phyloP scores from a whole-genome alignment of 35 echinoderm and acorn worm genomes.

The Holothuria glaberrima region DNA sequence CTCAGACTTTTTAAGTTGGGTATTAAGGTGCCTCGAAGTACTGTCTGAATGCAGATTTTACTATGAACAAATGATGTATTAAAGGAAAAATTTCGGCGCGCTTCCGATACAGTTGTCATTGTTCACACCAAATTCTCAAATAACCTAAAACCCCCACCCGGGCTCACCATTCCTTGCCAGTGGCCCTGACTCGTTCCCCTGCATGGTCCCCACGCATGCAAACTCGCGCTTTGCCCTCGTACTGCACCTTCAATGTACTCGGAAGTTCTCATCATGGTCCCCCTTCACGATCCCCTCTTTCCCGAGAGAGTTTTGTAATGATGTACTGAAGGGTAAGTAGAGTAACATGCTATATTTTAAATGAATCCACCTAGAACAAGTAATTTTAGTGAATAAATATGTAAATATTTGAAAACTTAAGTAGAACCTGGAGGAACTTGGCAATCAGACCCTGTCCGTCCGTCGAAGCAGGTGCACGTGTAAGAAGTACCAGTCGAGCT shows the following conservation, averaged over 20 bases:
- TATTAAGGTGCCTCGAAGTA: too few species aligned
- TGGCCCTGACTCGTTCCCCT: too few species aligned
- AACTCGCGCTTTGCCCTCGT: neutral
- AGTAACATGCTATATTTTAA: neutral
- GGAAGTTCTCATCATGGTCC: neutral
- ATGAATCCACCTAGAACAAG: neutral
- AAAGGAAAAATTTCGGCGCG: too few species aligned
- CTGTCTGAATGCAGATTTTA: too few species aligned
- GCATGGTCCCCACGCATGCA: too few species aligned
- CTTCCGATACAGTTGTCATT: too few species aligned
- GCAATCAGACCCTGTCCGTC: neutral
- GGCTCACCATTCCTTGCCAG: too few species aligned
- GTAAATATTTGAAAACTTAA: neutral
- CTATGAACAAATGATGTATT: too few species aligned
- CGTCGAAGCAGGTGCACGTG: constrained; percentile 15
- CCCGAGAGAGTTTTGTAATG: neutral
- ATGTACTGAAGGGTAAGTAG: neutral
- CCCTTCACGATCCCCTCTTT: neutral
- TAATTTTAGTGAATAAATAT: neutral
- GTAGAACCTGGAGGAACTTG: neutral
- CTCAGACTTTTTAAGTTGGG: too few species aligned
- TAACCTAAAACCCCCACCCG: too few species aligned
- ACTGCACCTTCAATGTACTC: too few species aligned
- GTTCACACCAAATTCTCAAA: too few species aligned
- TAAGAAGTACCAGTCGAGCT: neutral